These are phyloP conservation scores for Tetrax tetrax DNA, from an alignment of 2,113 vertebrate genomes.

Conservation along the genomic window DNA sequence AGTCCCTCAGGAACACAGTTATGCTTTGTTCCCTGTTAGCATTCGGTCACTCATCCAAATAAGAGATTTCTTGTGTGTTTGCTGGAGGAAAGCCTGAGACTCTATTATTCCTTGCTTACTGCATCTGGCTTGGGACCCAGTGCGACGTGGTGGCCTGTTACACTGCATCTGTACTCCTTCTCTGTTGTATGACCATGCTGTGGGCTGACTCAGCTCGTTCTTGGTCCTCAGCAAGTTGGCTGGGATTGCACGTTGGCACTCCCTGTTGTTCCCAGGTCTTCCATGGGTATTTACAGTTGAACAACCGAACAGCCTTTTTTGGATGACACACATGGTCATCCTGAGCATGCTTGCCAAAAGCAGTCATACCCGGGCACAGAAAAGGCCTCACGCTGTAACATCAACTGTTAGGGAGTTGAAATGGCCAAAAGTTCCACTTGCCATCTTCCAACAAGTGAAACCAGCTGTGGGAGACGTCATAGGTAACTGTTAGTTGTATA, in stretches of 20 bases:
- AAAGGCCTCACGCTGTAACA: rapidly evolving
- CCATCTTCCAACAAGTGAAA: neutral
- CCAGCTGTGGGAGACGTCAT: rapidly evolving
- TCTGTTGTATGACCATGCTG: rapidly evolving
- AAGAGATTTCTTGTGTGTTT: neutral
- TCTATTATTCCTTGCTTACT: neutral
- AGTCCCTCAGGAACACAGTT: neutral
- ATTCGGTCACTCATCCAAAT: neutral
- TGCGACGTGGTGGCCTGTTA: neutral
- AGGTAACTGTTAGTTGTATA: neutral
- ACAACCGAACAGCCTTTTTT: neutral
- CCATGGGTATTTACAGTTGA: neutral
- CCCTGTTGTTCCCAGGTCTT: neutral
- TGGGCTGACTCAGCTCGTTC: neutral
- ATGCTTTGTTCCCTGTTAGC: neutral
- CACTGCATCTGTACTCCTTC: neutral
- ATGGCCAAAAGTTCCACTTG: neutral
- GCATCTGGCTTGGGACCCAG: neutral
- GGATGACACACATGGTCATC: neutral
- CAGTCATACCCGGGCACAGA: rapidly evolving
- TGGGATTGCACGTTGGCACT: rapidly evolving
- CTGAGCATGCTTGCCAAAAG: neutral
- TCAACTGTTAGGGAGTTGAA: rapidly evolving
- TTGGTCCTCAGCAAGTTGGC: neutral
- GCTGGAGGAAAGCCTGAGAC: neutral